A percentile compares a stretch with the other conserved stretches of the same genome.
Conservation (phyloP, 2,113 vertebrate genomes). For the Tylochromis polylepis region DNA sequence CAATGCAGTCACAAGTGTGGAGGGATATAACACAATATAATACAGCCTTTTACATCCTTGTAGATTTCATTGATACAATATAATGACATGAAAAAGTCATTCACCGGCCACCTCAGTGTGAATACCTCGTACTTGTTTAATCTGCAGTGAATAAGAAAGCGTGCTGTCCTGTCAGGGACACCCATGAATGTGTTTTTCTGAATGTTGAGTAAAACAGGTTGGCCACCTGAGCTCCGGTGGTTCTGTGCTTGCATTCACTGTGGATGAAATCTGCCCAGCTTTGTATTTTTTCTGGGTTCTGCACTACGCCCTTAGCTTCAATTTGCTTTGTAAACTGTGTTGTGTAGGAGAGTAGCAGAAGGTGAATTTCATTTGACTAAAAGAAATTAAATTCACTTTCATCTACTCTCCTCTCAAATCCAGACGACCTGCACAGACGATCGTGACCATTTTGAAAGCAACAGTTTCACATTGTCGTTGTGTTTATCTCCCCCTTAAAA, state of each 20-base stretch:
- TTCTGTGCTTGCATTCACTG: background rate
- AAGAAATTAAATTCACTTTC: background rate
- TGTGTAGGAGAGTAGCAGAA: background rate
- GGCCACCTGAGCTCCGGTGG: background rate
- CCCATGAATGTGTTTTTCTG: background rate
- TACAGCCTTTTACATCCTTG: background rate
- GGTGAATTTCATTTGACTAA: background rate
- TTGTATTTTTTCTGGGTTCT: background rate
- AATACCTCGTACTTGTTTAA: background rate
- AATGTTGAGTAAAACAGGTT: background rate
- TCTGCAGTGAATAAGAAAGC: background rate
- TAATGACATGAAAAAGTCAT: accelerated
- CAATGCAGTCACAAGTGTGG: background rate
- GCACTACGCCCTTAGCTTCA: accelerated
- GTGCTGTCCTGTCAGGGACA: background rate
- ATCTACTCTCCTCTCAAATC: background rate
- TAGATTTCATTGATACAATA: background rate
- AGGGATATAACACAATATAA: background rate
- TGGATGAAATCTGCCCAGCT: too few relatives aligned
- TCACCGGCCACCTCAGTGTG: background rate
- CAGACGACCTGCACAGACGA: background rate
- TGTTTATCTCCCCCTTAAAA: background rate
- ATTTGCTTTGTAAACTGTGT: background rate
- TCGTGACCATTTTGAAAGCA: background rate
- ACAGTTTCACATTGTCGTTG: accelerated